Base-by-base conservation (phyloP, 2,113 vertebrate species). In the Phyllostomus hastatus region DNA sequence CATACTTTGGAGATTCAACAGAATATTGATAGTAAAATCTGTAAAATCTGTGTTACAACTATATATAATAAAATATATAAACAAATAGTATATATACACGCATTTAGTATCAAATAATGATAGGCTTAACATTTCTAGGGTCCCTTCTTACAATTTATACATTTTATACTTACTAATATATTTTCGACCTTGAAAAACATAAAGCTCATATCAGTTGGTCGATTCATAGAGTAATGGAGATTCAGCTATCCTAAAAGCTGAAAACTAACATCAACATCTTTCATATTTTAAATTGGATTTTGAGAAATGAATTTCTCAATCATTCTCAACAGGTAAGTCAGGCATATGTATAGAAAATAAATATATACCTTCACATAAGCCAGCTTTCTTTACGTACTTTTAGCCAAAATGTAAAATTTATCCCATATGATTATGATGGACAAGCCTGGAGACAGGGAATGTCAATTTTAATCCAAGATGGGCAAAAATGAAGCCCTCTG, bases 241-340 rank as follows among this genome's bases (percentile, higher is more conserved):
- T 61, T 95, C 52, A 76, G 87, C 81, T 69, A 31, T 87, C 31
- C 69, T n/a, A 76, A 94, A 92, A 94, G n/a, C 54, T 94, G 59
- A 90, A 80, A 91, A 85, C 35, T 78, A 95, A 96, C 24, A 91
- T 70, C 33, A 93, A 6, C 69, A n/a, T 72, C 46, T 91, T 96
- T 91, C 46, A 31, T 46, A 91, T 76, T 97, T 96, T 86, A 91
- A 89, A 89, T 1, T 72, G 28, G 76, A 96, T 81, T 82, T 33
- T 90, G 94, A 88, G 43, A 50, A 91, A 66, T 41, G 43, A 83
- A 7, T 59, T 91, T 41, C 59, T 93, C 24, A 76, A 70, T 76
- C 46, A 33, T 86, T 91, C 69, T 69, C 50, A 95, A 15, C 14
- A 41, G 10, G 46, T 87, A 93, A 67, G 43, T 76, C 81, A 70